These are phyloP conservation scores for Aselliscus stoliczkanus DNA, from an alignment of 2,797 vertebrate species.

Conservation along the genomic window DNA sequence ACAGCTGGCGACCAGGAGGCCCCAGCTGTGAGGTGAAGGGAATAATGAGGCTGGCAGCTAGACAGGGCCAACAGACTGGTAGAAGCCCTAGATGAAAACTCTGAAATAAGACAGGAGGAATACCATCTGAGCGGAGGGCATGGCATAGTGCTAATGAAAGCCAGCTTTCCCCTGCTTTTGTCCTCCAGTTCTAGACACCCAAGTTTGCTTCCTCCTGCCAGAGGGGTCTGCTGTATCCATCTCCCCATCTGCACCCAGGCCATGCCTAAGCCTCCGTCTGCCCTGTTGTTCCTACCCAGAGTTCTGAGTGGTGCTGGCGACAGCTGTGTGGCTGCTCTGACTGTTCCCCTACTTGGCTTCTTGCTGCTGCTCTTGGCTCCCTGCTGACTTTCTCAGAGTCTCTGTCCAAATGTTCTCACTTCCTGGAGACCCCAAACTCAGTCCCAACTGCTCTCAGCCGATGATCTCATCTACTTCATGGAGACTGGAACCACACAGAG, in stretches of 20 bases:
- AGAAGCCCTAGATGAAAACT: background rate
- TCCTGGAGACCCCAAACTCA: background rate
- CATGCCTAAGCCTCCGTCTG: background rate
- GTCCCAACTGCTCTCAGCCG: fast-evolving
- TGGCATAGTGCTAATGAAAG: background rate
- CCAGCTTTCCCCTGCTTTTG: background rate
- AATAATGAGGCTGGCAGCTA: background rate
- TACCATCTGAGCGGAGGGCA: background rate
- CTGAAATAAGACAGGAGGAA: background rate
- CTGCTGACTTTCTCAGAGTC: background rate
- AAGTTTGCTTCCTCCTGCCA: background rate
- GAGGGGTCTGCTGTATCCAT: background rate
- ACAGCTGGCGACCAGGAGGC: background rate
- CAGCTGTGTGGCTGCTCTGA: background rate
- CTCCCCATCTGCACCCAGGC: background rate
- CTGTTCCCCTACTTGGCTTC: background rate
- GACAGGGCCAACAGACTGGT: fast-evolving
- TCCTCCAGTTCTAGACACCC: background rate
- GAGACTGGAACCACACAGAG: background rate
- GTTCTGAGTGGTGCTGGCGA: background rate
- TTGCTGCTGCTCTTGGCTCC: background rate
- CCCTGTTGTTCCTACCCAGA: background rate
- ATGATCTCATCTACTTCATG: constrained; percentile 11
- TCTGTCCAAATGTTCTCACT: background rate
- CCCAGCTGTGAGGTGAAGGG: background rate